A percentile compares a stretch with the other conserved stretches of the same genome.
Conservation (phyloP, 2,888 invertebrate genomes). For the Rhaphigaster nebulosa region DNA sequence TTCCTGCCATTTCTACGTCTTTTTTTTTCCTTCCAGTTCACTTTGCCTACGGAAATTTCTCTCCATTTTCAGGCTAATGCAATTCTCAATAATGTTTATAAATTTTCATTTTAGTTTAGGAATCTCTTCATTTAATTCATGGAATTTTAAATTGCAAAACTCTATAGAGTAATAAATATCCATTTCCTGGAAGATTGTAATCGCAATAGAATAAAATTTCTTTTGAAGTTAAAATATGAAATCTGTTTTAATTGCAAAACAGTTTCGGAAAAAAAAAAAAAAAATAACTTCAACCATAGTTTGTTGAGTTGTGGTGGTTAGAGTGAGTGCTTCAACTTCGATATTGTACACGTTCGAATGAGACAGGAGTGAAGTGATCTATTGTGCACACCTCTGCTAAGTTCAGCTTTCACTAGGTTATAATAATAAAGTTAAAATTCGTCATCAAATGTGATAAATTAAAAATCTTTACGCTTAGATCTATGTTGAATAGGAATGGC, state of each 20-base stretch:
- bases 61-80: neutral
- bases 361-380: conserved; percentile 20
- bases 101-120: neutral
- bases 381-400: conserved; percentile 38
- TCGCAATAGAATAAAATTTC: neutral
- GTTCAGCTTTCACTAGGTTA: conserved; percentile 47
- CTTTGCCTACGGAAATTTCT: neutral
- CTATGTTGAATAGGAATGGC: neutral
- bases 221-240: neutral
- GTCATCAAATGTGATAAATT: conserved; percentile 56
- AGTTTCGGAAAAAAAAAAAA: neutral
- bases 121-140: neutral
- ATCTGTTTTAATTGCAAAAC: neutral
- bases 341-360: neutral
- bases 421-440: conserved; percentile 19
- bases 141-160: neutral
- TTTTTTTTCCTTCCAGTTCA: neutral
- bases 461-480: conserved; percentile 56
- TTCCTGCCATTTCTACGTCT: neutral
- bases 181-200: neutral
- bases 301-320: neutral
- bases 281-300: neutral
- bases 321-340: neutral
- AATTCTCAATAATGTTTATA: neutral
- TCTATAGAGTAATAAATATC: neutral